Evolutionary conservation across 2,888 invertebrate genomes (phyloP).

Genomic region (Tetragonula carbonaria): DNA sequence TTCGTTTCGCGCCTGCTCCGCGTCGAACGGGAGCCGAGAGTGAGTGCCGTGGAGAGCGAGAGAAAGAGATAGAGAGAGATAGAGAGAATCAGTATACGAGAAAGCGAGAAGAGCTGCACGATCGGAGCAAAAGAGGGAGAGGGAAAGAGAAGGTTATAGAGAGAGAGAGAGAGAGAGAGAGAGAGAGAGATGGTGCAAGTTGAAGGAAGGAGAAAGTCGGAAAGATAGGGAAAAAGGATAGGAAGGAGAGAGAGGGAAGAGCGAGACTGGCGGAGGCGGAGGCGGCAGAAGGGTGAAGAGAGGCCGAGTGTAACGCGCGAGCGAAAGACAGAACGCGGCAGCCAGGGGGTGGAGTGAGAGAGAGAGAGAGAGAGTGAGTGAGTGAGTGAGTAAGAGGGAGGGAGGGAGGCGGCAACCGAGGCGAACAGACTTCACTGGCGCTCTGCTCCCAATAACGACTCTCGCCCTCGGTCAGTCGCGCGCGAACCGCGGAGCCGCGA

Average conservation of each 20-base stretch:
- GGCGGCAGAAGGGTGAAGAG: conserved; percentile 13
- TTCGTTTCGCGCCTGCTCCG: conserved; percentile 74
- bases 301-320: conserved; percentile 15
- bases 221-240: conserved; percentile 20
- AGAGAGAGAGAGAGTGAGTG: no score
- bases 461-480: conserved; percentile 78
- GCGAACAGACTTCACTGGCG: conserved; percentile 62
- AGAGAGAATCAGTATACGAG: no score
- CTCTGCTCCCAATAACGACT: conserved; percentile 72
- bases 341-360: conserved; percentile 32
- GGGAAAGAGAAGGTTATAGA: no score
- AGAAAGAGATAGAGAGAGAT: conserved; percentile 7
- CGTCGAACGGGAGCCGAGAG: conserved; percentile 64
- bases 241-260: conserved; percentile 38
- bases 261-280: conserved; percentile 12
- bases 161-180: not conserved
- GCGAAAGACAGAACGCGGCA: conserved; percentile 33
- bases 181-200: not conserved
- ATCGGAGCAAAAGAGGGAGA: not conserved
- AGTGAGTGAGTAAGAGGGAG: conserved; percentile 25
- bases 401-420: conserved; percentile 40
- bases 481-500: conserved; percentile 81
- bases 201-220: conserved; percentile 1
- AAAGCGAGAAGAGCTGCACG: not conserved
- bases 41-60: conserved; percentile 47